Percentiles rank a stretch among this genome's conserved stretches.
These are phyloP conservation scores for Enteromius paludinosus DNA, from an alignment of 2,797 vertebrate species.

Conservation along the genomic window DNA sequence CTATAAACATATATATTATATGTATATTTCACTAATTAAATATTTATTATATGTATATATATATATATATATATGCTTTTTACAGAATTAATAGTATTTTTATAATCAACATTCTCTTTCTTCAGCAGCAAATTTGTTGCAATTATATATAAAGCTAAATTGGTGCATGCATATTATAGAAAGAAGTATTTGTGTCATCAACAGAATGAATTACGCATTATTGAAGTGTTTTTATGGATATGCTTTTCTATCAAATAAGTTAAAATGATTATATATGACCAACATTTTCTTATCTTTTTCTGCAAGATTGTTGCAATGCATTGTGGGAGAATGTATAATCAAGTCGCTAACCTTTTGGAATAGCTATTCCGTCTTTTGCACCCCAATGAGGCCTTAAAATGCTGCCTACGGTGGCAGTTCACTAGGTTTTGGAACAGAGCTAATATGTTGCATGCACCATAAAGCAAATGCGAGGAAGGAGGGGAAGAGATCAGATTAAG, in stretches of 20 bases:
- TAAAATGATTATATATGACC: background rate
- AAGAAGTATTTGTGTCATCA: background rate
- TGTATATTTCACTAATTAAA: too few relatives aligned
- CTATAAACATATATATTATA: too few relatives aligned
- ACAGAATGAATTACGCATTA: background rate
- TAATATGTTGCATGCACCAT: conserved; percentile 38
- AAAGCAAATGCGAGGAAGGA: conserved; percentile 17
- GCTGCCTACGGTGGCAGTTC: background rate
- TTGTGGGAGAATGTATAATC: conserved; percentile 8
- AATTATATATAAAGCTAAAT: background rate
- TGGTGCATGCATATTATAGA: too few relatives aligned
- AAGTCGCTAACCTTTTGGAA: background rate
- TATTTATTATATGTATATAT: too few relatives aligned
- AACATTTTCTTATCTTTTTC: background rate
- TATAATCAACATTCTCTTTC: background rate
- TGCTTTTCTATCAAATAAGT: background rate
- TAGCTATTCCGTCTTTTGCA: background rate
- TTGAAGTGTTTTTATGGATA: background rate
- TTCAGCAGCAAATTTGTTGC: background rate
- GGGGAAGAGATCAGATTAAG: conserved; percentile 40
- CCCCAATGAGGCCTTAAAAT: background rate
- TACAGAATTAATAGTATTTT: background rate
- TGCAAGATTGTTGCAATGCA: background rate
- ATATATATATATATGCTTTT: background rate
- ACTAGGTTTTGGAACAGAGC: conserved; percentile 19